These are phyloP conservation scores for Myiotriccus ornatus DNA, from an alignment of 2,797 vertebrate genomes.

Conservation along the genomic window DNA sequence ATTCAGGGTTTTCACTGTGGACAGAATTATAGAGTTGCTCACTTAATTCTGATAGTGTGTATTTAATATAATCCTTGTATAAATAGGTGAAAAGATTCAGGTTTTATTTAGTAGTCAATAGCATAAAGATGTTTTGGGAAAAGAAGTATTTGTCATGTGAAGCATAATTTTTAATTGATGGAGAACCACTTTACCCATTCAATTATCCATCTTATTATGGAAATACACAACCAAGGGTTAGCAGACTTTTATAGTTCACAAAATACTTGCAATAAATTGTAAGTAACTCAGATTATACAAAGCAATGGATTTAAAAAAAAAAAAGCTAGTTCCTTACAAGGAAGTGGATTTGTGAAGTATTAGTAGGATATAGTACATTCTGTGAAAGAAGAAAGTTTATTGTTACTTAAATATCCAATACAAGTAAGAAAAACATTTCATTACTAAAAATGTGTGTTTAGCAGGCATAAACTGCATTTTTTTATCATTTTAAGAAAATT, in stretches of 20 bases:
- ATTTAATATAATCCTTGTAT: slow-evolving; percentile 83
- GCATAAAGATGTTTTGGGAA: slow-evolving; percentile 78
- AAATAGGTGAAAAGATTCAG: slow-evolving; percentile 88
- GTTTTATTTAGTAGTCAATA: slow-evolving; percentile 90
- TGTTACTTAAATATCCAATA: slow-evolving; percentile 71
- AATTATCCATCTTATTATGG: slow-evolving; percentile 74
- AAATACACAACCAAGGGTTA: slow-evolving; percentile 68
- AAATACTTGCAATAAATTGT: slow-evolving; percentile 72
- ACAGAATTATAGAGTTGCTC: slow-evolving; percentile 84
- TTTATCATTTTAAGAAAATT: slow-evolving; percentile 72
- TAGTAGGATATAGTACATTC: slow-evolving; percentile 75
- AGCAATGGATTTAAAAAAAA: slow-evolving; percentile 19
- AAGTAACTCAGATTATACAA: slow-evolving; percentile 69
- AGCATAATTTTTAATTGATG: slow-evolving; percentile 81
- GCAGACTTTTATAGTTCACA: slow-evolving; percentile 65
- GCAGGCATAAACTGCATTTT: slow-evolving; percentile 77
- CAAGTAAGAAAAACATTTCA: slow-evolving; percentile 71
- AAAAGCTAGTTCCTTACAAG: slow-evolving; percentile 64
- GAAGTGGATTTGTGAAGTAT: slow-evolving; percentile 80
- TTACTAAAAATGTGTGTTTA: slow-evolving; percentile 75
- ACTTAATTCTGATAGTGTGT: slow-evolving; percentile 86
- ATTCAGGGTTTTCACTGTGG: slow-evolving; percentile 99
- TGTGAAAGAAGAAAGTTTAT: slow-evolving; percentile 71
- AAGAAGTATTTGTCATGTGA: slow-evolving; percentile 90
- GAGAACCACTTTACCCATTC: slow-evolving; percentile 75